Evolutionary conservation across 1,140 invertebrate genomes (phyloP), one percentile per base, ranked within the genome.

Genomic region (Drosophila nannoptera): DNA sequence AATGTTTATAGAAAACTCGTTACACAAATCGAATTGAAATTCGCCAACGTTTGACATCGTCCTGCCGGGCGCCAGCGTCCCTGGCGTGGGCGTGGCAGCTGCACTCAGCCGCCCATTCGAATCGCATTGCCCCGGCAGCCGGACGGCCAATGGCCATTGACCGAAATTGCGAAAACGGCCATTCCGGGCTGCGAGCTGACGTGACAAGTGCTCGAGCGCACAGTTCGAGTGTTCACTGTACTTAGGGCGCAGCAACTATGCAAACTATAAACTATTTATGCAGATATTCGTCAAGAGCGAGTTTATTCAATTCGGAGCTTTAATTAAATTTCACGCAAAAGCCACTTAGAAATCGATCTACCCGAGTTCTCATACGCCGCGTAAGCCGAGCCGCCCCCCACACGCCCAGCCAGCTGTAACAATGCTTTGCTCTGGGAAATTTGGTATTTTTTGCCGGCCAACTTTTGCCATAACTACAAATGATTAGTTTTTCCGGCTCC

Each of bases 1-100:
- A 84, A 84, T 84, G 81, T 86, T 80, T 86, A 84, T 86, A 84
- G 81, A 77, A 84, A 84, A 86, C 81, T 84, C 77, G 81, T 84
- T 84, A 81, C 73, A 86, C 81, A 84, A 84, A 84, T 84, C 77
- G 77, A 84, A 86, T 86, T 77, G 77, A 86, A 86, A 70, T 80
- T 75, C 73, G 75, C 66, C 69, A 75, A 54, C 63, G 75, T 69
- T 76, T 71, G 62, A 63, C 42, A 63, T 67, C 31, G 40, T 22
- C 68, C 73, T 56, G 16, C 49, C 62, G 74, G 71, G 45, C 67
- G 58, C 46, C 59, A 52, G 31, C 22, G 35, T 2, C 3, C 4
- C n/a, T 7, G 11, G 73, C 36, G 22, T 22, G 48, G 40, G 58
- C 43, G 59, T 68, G 46, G 59, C 33, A n/a, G n/a, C 5, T 14